A percentile compares a stretch with the other conserved stretches of the same genome.
Evolutionary conservation across 2,113 vertebrate genomes (phyloP).

Genomic region (Laterallus jamaicensis): DNA sequence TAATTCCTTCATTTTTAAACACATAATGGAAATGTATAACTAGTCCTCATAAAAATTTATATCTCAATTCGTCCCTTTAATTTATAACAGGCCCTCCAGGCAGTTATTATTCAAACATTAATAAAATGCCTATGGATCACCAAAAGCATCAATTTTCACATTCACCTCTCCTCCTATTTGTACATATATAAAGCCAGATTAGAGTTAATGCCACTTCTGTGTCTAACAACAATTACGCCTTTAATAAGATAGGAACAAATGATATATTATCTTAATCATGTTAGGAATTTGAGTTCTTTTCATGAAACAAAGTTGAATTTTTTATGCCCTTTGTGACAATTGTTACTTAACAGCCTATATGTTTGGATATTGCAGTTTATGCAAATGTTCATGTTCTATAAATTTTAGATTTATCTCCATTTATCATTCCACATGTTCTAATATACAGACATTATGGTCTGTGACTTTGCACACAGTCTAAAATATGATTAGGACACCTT

Average conservation of each 20-base stretch:
- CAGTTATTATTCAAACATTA: slow-evolving; percentile 99
- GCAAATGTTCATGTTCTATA: slow-evolving; percentile 94
- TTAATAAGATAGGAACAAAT: slow-evolving; percentile 83
- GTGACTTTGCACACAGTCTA: slow-evolving; percentile 21
- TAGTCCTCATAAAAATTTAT: slow-evolving; percentile 97
- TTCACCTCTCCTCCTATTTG: slow-evolving; percentile 81
- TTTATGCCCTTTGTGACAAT: slow-evolving; percentile 87
- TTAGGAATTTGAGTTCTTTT: slow-evolving; percentile 73
- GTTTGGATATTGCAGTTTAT: slow-evolving; percentile 95
- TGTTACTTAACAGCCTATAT: slow-evolving; percentile 84
- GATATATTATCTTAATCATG: slow-evolving; percentile 91
- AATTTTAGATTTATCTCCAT: slow-evolving; percentile 97
- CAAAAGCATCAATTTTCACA: slow-evolving; percentile 85
- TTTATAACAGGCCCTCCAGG: slow-evolving; percentile 93
- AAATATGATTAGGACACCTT: slow-evolving; percentile 83
- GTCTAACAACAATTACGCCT: slow-evolving; percentile 89
- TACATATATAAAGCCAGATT: slow-evolving; percentile 88
- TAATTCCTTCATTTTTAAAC: slow-evolving; percentile 96
- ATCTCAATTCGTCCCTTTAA: slow-evolving; percentile 92
- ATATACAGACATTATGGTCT: slow-evolving; percentile 73
- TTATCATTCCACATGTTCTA: slow-evolving; percentile 80
- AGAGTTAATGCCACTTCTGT: slow-evolving; percentile 79
- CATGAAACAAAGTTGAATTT: slow-evolving; percentile 85
- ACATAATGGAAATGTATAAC: slow-evolving; percentile 95
- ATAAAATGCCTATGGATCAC: slow-evolving; percentile 96